These are phyloP conservation scores for Calycopis cecrops DNA, from an alignment of 1,140 invertebrate genomes.

Conservation along the genomic window DNA sequence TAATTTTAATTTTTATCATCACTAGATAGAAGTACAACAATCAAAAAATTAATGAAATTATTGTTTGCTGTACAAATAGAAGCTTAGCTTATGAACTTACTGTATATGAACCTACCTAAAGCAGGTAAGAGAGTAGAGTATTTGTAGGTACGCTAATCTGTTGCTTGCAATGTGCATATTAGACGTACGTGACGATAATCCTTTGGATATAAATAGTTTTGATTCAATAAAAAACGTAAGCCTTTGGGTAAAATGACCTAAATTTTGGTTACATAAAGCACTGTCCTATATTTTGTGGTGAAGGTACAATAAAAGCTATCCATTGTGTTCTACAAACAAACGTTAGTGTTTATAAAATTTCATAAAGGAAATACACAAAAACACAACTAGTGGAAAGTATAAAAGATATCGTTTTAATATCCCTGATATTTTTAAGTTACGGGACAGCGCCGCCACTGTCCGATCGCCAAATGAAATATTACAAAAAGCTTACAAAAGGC, in stretches of 20 bases:
- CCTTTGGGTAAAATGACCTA: not conserved
- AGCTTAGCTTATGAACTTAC: too few species aligned
- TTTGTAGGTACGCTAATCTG: too few species aligned
- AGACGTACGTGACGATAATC: too few species aligned
- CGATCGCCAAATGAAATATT: constrained; percentile 29
- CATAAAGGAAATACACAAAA: constrained; percentile 15
- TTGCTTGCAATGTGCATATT: too few species aligned
- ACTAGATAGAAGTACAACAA: too few species aligned
- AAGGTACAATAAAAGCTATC: constrained; percentile 9
- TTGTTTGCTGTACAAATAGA: too few species aligned
- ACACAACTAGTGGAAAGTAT: constrained; percentile 17
- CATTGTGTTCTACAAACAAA: constrained; percentile 2
- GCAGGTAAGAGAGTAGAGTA: too few species aligned
- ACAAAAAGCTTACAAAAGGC: constrained; percentile 34
- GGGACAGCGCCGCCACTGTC: constrained; percentile 15
- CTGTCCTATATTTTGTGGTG: constrained; percentile 1
- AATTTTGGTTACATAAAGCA: not conserved
- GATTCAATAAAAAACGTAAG: too few species aligned
- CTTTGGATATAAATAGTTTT: too few species aligned
- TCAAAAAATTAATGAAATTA: too few species aligned
- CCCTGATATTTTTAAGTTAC: constrained; percentile 26
- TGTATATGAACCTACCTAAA: too few species aligned
- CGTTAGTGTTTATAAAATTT: constrained; percentile 15
- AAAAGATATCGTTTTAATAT: constrained; percentile 28
- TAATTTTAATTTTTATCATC: too few species aligned